Conservation (phyloP, 2,888 invertebrate genomes). For the Lordiphosa andalusiaca region DNA sequence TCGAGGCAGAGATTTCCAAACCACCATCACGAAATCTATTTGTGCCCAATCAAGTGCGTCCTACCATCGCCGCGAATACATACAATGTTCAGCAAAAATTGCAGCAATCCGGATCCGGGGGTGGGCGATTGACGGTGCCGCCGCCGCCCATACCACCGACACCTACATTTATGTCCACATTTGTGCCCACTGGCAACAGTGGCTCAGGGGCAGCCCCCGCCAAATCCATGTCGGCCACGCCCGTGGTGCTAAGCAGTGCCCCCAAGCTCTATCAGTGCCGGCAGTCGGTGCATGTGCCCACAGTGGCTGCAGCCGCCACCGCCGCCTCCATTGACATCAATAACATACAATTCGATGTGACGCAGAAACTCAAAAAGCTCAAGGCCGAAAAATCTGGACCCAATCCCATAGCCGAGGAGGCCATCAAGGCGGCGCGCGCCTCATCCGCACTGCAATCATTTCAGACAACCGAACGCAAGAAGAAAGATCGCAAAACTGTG, state of each 20-base stretch:
- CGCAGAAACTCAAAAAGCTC: constrained; percentile 83
- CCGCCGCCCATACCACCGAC: constrained; percentile 79
- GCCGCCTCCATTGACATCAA: constrained; percentile 81
- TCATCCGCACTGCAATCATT: constrained; percentile 83
- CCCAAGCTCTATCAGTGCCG: constrained; percentile 85
- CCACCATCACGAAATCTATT: constrained; percentile 78
- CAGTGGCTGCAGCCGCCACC: constrained; percentile 69
- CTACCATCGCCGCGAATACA: constrained; percentile 87
- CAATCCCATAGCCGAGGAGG: constrained; percentile 84
- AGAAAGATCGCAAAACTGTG: constrained; percentile 83
- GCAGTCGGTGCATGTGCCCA: constrained; percentile 79
- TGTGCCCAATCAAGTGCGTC: constrained; percentile 82
- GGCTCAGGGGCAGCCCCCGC: constrained; percentile 27
- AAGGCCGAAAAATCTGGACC: constrained; percentile 85
- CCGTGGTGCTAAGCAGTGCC: constrained; percentile 86
- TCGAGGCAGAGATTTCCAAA: constrained; percentile 91
- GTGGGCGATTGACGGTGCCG: constrained; percentile 72
- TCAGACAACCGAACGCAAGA: constrained; percentile 82
- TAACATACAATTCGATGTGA: constrained; percentile 82
- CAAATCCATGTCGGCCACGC: constrained; percentile 72
- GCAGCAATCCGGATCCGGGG: constrained; percentile 81
- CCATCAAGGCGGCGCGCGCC: constrained; percentile 84
- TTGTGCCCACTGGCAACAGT: constrained; percentile 76
- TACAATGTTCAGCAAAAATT: constrained; percentile 86
- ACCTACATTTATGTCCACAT: constrained; percentile 79